Evolutionary conservation across 2,113 vertebrate genomes (phyloP), one percentile per base, ranked within the genome.

Genomic region (Crotophaga sulcirostris): DNA sequence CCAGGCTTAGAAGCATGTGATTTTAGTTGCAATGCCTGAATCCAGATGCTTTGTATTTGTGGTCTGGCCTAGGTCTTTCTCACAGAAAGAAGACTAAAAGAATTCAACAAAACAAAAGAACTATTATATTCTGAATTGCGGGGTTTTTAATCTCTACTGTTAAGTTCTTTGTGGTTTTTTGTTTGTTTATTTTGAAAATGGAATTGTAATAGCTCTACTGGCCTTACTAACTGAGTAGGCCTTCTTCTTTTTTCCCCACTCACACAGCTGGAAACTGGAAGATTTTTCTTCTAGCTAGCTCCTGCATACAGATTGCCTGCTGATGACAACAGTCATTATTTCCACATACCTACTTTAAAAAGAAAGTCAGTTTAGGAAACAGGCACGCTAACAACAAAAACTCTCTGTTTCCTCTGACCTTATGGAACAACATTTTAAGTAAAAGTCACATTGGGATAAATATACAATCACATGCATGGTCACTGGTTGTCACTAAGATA

Each of bases 171-270:
- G 28, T 4, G 49, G 4, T 64, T 80, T 45, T 33, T 64, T 36
- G 3, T 23, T 84, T 75, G 31, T 36, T 89, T 62, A 13, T 38
- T 93, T 92, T 72, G 52, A 81, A 90, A 96, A 91, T 18, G 13
- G 42, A 67, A 84, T 74, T 79, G 42, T 79, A 60, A 17, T 49
- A 90, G 40, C 31, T 82, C 36, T 80, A 96, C 96, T 97, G 97
- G 96, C 82, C 94, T 88, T 80, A 87, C 55, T 92, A 84, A 79
- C 11, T 28, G 40, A 51, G 56, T 74, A 7, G 24, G 56, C 7
- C 10, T 2, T 6, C 47, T 95, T 49, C 66, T 62, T 9, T 26
- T 87, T 91, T 92, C 70, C 34, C 66, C 38, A 21, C 16, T 94
- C 47, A 62, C 0, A 3, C 45, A 81, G 45, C 23, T 89, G 87